phyloP scores from a whole-genome alignment of 2,113 vertebrate species.

The Ailuropoda melanoleuca region DNA sequence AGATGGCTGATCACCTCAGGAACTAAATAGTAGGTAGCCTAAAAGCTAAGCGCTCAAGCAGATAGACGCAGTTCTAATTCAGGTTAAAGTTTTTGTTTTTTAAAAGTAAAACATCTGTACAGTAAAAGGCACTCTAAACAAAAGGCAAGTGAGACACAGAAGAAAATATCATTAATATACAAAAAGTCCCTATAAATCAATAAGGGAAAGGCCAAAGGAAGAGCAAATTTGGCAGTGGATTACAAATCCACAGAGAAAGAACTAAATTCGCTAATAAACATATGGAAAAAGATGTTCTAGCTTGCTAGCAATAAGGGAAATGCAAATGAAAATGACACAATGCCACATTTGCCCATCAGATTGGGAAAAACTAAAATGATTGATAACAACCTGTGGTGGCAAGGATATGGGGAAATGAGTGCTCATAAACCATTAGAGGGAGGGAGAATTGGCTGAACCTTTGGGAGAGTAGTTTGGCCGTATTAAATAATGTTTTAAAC shows the following conservation, averaged over 20 bases:
- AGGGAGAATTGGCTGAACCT: neutral
- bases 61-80: neutral
- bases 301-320: neutral
- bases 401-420: neutral
- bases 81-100: neutral
- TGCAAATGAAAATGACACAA: neutral
- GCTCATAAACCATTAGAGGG: neutral
- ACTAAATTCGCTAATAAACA: neutral
- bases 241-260: neutral
- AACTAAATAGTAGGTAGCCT: neutral
- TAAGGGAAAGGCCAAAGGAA: neutral
- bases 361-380: constrained; percentile 61
- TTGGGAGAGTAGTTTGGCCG: constrained; percentile 28
- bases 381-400: constrained; percentile 58
- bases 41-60: neutral
- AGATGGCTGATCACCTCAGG: neutral
- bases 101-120: neutral
- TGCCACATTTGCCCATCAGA: constrained; percentile 35
- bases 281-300: neutral
- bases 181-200: neutral
- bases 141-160: neutral
- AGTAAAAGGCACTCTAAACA: neutral
- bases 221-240: neutral
- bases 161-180: neutral
- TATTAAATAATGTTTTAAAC: constrained; percentile 7